A percentile compares a stretch with the other conserved stretches of the same genome.
Conservation (phyloP, 2,113 vertebrate species). For the Recurvirostra avosetta region DNA sequence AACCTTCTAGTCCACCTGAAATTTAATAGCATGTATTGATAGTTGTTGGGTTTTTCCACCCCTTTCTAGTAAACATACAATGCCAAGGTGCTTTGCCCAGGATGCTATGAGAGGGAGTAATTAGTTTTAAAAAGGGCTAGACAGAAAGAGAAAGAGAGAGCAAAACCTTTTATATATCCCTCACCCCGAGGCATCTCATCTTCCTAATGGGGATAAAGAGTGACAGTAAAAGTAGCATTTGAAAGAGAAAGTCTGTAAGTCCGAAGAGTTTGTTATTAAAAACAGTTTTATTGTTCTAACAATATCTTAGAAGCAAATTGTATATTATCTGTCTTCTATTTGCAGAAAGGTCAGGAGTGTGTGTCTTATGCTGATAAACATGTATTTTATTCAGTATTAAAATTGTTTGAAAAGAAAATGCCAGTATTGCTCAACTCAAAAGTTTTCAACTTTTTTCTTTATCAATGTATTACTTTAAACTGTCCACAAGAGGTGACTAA, state of each 20-base stretch:
- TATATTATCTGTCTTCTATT: neutral
- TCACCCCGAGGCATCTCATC: neutral
- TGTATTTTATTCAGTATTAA: neutral
- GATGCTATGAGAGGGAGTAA: neutral
- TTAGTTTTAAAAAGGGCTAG: neutral
- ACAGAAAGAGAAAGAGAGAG: neutral
- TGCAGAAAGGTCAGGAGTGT: neutral
- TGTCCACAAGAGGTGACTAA: neutral
- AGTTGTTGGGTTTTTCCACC: neutral
- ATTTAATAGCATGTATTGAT: slow-evolving; percentile 54
- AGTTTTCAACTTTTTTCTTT: neutral
- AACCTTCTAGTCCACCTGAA: slow-evolving; percentile 37
- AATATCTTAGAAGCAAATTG: neutral
- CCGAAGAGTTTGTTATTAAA: neutral
- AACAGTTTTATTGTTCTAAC: neutral
- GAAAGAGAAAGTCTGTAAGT: neutral
- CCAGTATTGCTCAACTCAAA: neutral
- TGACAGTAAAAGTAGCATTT: neutral
- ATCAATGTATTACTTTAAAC: neutral
- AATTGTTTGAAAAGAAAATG: neutral
- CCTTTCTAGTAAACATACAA: neutral
- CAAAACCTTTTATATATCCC: neutral
- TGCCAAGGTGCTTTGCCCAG: neutral
- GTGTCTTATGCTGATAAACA: neutral
- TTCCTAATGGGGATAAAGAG: neutral